Conservation (phyloP, 2,797 vertebrate genomes). For the Semaprochilodus insignis region DNA sequence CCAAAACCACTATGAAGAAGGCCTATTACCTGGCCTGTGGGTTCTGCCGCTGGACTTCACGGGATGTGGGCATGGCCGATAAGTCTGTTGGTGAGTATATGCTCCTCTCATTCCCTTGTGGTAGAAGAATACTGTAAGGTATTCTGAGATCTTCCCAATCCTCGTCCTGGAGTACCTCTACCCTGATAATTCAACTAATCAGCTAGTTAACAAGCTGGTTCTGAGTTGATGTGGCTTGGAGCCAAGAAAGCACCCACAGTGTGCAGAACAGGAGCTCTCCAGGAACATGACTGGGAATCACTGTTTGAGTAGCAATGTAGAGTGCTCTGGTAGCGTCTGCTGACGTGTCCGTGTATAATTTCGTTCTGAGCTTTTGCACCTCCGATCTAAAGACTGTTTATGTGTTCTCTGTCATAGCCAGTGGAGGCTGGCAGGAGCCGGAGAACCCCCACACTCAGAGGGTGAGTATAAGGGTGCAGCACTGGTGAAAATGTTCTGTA, state of each 20-base stretch:
- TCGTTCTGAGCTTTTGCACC: not conserved
- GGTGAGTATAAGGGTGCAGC: conserved; percentile 75
- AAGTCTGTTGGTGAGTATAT: conserved; percentile 92
- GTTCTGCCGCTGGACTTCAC: conserved; percentile 98
- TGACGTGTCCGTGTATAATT: not conserved
- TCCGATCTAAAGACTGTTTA: not conserved
- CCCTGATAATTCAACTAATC: too few species aligned
- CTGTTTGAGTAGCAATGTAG: too few species aligned
- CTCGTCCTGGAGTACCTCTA: too few species aligned
- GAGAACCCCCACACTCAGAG: conserved; percentile 93
- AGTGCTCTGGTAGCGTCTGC: not conserved
- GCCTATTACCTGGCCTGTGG: conserved; percentile 97
- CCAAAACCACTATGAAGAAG: conserved; percentile 98
- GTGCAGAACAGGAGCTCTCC: too few species aligned
- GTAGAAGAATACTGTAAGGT: not conserved
- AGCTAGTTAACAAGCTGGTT: too few species aligned
- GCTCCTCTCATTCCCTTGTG: not conserved
- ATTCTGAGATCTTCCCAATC: too few species aligned
- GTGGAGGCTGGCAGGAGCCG: conserved; percentile 98
- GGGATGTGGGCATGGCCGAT: conserved; percentile 98
- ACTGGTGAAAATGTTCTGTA: too few species aligned
- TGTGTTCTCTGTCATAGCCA: conserved; percentile 80
- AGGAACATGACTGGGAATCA: too few species aligned
- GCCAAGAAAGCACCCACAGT: too few species aligned
- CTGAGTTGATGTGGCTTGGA: too few species aligned